Evolutionary conservation across 30 jellyfish, hydroid and myxozoan species (phyloP), one percentile per base, ranked within the genome.

Genomic region (Aurelia sp.): DNA sequence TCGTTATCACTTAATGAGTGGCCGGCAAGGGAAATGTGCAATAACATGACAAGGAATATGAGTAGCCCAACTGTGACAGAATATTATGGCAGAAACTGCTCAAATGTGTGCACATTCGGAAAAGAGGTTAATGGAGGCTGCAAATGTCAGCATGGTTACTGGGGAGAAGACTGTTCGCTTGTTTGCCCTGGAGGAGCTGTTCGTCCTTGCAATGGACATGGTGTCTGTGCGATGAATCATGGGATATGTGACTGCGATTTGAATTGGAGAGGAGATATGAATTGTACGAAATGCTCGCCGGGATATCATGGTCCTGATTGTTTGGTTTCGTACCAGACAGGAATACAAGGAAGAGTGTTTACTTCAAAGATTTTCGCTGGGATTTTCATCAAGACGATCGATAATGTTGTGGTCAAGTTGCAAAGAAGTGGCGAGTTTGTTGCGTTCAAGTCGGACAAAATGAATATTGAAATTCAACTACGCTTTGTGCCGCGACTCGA

Each of bases 181-280:
- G 70, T 62, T 17, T 84, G 93, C 47, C 93, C 93, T 4, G 93
- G 93, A 3, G 93, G 93, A 41, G 65, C 86, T 16, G n/a, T 40
- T 11, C 31, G n/a, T 11, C 93, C 93, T 8, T 84, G 93, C 33
- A 53, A 13, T 62, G 87, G 82, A 6, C 93, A 84, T 62, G 93
- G 93, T 11, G 13, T 11, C 44, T 84, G 93, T 35, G 62, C 81
- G 7, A 30, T 58, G 21, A 37, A 20, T 10, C 23, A n/a, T 13
- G 93, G 93, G 17, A 55, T n/a, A 8, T 84, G 93, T 65, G 66
- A 84, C 13, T 84, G 93, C 63, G 83, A 73, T 55, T 17, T 60
- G 69, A 84, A 84, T 62, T 84, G 93, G 93, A 53, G 47, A 55
- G 93, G 93, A 4, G 59, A 74, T 48, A 22, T 13, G 18, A 73